phyloP scores from a whole-genome alignment of 2,888 invertebrate genomes.

The Bellardia bayeri region DNA sequence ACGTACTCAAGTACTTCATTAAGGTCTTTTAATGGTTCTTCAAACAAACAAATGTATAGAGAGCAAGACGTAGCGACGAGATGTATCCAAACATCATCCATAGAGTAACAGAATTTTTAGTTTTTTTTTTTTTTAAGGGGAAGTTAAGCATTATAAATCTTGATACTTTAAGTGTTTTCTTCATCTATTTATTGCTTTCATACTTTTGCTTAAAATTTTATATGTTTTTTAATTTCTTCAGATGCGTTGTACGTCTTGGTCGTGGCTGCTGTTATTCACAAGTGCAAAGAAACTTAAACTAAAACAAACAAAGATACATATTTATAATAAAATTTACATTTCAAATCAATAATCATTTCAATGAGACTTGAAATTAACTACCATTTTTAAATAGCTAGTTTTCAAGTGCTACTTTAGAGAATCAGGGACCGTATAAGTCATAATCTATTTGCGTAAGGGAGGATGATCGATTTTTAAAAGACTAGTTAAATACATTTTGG shows the following conservation, averaged over 20 bases:
- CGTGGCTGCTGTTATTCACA: neutral
- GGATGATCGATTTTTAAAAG: too few relatives aligned
- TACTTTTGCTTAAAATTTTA: constrained; percentile 31
- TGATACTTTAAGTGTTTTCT: constrained; percentile 58
- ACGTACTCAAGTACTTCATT: constrained; percentile 72
- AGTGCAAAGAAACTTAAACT: neutral
- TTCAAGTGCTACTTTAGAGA: neutral
- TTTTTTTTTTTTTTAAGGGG: neutral
- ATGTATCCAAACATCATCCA: constrained; percentile 10
- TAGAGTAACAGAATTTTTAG: constrained; percentile 22
- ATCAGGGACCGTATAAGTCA: too few relatives aligned
- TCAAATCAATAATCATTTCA: constrained; percentile 40
- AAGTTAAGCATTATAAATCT: constrained; percentile 57
- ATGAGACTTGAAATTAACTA: neutral
- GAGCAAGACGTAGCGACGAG: neutral
- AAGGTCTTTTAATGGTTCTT: constrained; percentile 72
- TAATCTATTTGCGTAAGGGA: too few relatives aligned
- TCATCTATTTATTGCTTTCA: constrained; percentile 9
- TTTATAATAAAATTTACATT: constrained; percentile 30
- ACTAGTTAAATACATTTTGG: too few relatives aligned
- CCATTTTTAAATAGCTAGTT: neutral
- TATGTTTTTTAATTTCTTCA: constrained; percentile 43
- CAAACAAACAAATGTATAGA: constrained; percentile 60
- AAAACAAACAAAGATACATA: neutral
- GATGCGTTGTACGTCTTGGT: neutral